phyloP scores from a whole-genome alignment of 2,113 vertebrate species.

The Daphoenositta chrysoptera region DNA sequence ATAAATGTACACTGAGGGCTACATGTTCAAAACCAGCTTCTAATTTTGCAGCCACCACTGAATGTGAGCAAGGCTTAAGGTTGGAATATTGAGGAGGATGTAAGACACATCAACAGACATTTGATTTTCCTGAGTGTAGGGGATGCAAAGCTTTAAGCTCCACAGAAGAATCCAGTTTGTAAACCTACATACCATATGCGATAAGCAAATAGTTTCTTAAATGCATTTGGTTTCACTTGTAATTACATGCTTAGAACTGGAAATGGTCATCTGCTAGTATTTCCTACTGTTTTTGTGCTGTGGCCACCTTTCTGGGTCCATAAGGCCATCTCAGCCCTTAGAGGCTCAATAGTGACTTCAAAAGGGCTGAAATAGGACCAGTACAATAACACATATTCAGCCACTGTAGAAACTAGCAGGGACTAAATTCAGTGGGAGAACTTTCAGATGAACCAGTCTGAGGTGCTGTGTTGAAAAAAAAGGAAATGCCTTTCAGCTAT shows the following conservation, averaged over 20 bases:
- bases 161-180: neutral
- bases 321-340: neutral
- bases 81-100: neutral
- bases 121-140: neutral
- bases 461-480: neutral
- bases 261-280: neutral
- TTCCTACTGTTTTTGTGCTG: neutral
- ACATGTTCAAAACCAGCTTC: neutral
- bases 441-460: neutral
- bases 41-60: neutral
- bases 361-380: neutral
- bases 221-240: neutral
- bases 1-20: neutral
- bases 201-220: neutral
- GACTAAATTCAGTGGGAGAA: neutral
- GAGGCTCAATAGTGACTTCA: neutral
- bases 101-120: neutral
- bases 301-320: neutral
- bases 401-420: neutral
- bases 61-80: neutral
- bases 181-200: neutral
- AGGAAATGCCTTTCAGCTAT: neutral
- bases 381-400: neutral
- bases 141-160: neutral
- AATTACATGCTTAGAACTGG: neutral